Conservation (phyloP, 2,113 vertebrate genomes). For the Hystrix cristata region DNA sequence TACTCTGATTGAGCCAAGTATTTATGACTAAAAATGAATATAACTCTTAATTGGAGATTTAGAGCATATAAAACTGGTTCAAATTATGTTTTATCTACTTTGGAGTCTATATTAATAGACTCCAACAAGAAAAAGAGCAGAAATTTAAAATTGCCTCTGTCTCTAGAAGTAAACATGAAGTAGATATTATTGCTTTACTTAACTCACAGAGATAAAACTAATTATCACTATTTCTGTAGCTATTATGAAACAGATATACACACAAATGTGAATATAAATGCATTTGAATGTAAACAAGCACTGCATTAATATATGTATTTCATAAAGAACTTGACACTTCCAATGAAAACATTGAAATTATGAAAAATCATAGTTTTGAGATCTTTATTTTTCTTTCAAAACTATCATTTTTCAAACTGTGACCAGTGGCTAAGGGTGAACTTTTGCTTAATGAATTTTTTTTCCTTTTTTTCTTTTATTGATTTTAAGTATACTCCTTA, state of each 20-base stretch:
- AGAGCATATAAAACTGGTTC: slow-evolving; percentile 19
- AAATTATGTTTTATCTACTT: slow-evolving; percentile 32
- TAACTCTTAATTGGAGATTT: slow-evolving; percentile 50
- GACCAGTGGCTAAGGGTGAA: background rate
- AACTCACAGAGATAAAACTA: slow-evolving; percentile 49
- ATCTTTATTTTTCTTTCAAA: slow-evolving; percentile 37
- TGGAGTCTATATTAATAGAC: slow-evolving; percentile 52
- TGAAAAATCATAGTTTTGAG: background rate
- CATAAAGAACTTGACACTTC: slow-evolving; percentile 1
- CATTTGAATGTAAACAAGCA: background rate
- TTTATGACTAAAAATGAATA: slow-evolving; percentile 48
- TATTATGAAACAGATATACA: background rate
- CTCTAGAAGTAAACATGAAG: slow-evolving; percentile 37
- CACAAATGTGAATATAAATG: background rate
- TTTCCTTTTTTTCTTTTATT: slow-evolving; percentile 22
- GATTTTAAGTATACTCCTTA: background rate
- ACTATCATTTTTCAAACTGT: background rate
- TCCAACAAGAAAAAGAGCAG: slow-evolving; percentile 50
- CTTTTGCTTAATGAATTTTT: background rate
- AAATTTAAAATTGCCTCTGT: slow-evolving; percentile 62
- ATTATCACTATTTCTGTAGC: background rate
- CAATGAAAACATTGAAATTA: slow-evolving; percentile 19
- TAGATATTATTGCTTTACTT: background rate
- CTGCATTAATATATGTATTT: background rate
- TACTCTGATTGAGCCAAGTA: slow-evolving; percentile 12